Evolutionary conservation across 2,888 invertebrate genomes (phyloP), one percentile per base, ranked within the genome.

Genomic region (Philereme transversata): DNA sequence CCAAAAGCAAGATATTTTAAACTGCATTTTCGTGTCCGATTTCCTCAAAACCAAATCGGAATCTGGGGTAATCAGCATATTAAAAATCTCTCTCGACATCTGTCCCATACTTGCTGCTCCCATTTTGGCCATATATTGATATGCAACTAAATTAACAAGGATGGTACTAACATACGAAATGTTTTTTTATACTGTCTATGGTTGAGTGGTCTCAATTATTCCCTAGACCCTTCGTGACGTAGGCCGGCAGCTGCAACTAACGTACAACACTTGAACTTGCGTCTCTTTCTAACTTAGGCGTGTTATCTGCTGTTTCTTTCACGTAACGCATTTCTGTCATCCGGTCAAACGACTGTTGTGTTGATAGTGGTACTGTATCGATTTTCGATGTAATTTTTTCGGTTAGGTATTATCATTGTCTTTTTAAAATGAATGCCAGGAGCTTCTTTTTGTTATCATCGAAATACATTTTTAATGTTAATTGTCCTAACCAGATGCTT

Each of bases 221-320:
- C 87, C 81, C 83, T 87, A 85, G 85, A 78, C 83, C 82, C 86
- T 84, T 80, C 76, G 83, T 90, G 90, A 91, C 90, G 90, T 88
- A 78, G 70, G 77, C 72, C 81, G 90, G 83, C 91, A 91, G 91
- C 91, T 92, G 91, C 91, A 86, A 73, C 87, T 81, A 88, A 90
- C 89, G 89, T 87, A 86, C 82, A 79, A 80, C 77, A 80, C 76
- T 76, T 68, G 65, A 78, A 61, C 67, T 43, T 62, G 60, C 70
- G 44, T 86, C 88, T 75, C 86, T 71, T 65, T 91, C 86, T 75
- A 65, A 67, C 83, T 57, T 62, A 60, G 57, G 66, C 57, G 36
- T 65, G 65, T 57, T 35, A 51, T 68, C 35, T 61, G 52, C 72
- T 65, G 59, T 88, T 86, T 78, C 82, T 66, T 55, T 90, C 74